Base-by-base conservation (phyloP, 2,888 invertebrate genomes). In the Pterostichus madidus region DNA sequence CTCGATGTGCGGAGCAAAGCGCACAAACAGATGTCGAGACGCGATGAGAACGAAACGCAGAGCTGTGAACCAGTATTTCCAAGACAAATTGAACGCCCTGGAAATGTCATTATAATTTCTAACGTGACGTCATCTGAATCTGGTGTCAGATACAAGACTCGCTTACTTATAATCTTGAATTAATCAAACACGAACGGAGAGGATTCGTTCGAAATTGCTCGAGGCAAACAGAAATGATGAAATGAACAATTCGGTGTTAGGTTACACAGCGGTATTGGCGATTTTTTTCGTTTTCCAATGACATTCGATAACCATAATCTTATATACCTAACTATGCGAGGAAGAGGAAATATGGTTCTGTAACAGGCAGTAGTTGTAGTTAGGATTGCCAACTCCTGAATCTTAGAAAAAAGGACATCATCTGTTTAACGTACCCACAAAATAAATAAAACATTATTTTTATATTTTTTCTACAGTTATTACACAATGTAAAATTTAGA, bases 101-200 rank as follows among this genome's bases (percentile, higher is more conserved):
- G 68, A 68, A 80, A 80, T 68, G 80, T 80, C 80, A 68, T 68
- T 80, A 80, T 68, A 80, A 80, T 68, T 80, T 80, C 49, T 24
- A 80, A 44, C 31, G 35, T 68, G 49, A 68, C 64, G 64, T 56
- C 52, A 80, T 61, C 53, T 64, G 64, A 46, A 64, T 64, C 64
- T 32, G 64, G 80, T 80, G 80, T 80, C 80, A 80, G 80, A 80
- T 64, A 64, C 80, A 80, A 56, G n/a, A 52, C 31, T 61, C 59
- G 78, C 78, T 44, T 78, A 78, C 78, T 61, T 61, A 52, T 61
- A 78, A 78, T 78, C 78, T 59, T 44, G 59, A 46, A 78, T 78
- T 78, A 61, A 78, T 78, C 76, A 77, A 56, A 77, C 13, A 17
- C 71, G 46, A n/a, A 44, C 11, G 13, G 8, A 17, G 44, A 71